phyloP scores from a whole-genome alignment of 2,113 vertebrate genomes.

The Talpa occidentalis region DNA sequence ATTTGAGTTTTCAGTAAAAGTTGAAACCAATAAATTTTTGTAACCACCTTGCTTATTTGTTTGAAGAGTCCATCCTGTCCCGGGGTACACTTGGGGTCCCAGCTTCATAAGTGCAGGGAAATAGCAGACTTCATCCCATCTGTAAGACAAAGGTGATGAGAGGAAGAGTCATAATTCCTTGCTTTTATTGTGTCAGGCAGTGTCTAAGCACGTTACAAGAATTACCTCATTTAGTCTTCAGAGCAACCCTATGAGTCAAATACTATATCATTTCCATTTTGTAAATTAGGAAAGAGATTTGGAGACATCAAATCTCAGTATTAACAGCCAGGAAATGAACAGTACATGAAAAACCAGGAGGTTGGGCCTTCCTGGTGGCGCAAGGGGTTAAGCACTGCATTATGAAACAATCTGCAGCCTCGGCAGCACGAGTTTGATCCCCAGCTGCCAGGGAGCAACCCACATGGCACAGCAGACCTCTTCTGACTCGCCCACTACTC shows the following conservation, averaged over 20 bases:
- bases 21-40: background rate
- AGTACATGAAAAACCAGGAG: background rate
- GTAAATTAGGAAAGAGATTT: background rate
- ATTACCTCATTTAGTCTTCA: background rate
- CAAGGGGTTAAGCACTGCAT: too few species aligned
- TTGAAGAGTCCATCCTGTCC: background rate
- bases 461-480: too few species aligned
- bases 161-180: background rate
- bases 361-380: too few species aligned
- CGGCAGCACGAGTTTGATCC: too few species aligned
- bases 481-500: too few species aligned
- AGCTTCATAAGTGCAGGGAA: background rate
- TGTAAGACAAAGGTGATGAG: background rate
- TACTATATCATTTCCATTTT: background rate
- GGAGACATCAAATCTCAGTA: background rate
- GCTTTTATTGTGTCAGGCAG: background rate
- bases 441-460: too few species aligned
- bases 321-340: background rate
- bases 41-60: background rate
- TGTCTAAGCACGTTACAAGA: background rate
- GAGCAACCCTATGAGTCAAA: background rate
- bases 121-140: background rate
- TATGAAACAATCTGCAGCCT: too few species aligned
- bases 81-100: background rate
- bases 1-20: constrained; percentile 1